These are phyloP conservation scores for Ephydatia muelleri DNA, from an alignment of 37 sponge, comb jelly and placozoan species.

Conservation along the genomic window DNA sequence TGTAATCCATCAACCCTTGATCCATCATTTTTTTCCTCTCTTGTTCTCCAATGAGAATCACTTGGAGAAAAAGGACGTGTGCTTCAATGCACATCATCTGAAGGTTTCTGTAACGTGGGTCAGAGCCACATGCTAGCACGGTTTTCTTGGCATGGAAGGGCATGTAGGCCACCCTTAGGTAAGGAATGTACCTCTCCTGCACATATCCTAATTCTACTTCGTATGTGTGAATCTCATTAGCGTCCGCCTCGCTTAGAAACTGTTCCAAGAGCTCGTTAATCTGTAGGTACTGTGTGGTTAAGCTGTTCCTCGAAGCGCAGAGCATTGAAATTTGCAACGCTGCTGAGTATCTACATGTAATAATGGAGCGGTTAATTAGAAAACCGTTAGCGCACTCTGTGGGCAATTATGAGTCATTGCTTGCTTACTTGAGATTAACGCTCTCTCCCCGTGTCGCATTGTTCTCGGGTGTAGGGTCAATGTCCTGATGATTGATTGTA, in stretches of 20 bases:
- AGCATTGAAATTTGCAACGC: constrained; percentile 10
- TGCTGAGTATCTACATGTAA: constrained; percentile 20
- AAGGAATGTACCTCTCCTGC: constrained; percentile 25
- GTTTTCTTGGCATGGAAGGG: background rate
- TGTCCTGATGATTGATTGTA: constrained; percentile 4
- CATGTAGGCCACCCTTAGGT: constrained; percentile 20
- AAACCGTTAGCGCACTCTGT: too few species aligned
- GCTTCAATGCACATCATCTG: too few species aligned
- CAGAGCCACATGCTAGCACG: too few species aligned
- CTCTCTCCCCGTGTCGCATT: too few species aligned
- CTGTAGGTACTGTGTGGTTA: constrained; percentile 3
- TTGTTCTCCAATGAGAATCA: too few species aligned
- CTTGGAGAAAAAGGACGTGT: too few species aligned
- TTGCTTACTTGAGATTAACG: too few species aligned
- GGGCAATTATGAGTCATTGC: too few species aligned
- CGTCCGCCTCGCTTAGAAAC: constrained; percentile 4
- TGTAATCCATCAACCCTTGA: background rate
- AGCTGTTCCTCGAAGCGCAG: background rate
- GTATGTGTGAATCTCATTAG: background rate
- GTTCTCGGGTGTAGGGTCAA: background rate
- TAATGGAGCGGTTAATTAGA: too few species aligned
- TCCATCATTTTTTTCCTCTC: background rate
- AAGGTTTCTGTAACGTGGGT: too few species aligned
- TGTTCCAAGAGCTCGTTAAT: constrained; percentile 2
- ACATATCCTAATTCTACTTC: constrained; percentile 29